Base-by-base conservation (phyloP, 2,888 invertebrate species). In the Graphium colonna region DNA sequence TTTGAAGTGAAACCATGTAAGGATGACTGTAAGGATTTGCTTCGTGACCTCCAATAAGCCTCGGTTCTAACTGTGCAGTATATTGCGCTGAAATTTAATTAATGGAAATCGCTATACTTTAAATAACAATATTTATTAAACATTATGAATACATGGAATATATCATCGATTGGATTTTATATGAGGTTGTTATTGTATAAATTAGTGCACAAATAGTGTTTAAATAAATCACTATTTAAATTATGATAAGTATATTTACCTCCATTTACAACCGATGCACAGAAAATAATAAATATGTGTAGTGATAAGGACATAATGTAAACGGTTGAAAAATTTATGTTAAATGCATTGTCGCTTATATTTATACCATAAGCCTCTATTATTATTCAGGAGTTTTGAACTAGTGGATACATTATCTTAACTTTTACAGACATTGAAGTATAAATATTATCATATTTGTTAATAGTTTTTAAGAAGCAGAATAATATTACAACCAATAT, bases 1-100 rank as follows among this genome's bases (percentile, higher is more conserved):
- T 68, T 59, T 90, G 90, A n/a, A 90, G 61, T 0, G 90, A 88
- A 1, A 90, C 82, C 1, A 89, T 69, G 55, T 89, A 90, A 0
- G 90, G 90, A 41, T 87, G 82, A 36, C 82, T 80, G 55, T 85
- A 69, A 0, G 83, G 80, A 17, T 54, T 64, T 0, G 90, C 85
- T 52, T 80, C 77, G 18, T 81, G 73, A 0, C 90, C 90, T 2
- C 90, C 90, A 0, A 84, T 70, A 3, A 90, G 73, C 55, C 70
- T 80, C 3, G 65, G 61, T 53, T 71, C 55, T n/a, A 61, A 54
- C 1, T 45, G 38, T 40, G 58, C 43, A 7, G 21, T n/a, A n/a
- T 36, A 28, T n/a, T 21, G 15, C 13, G 49, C 36, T 45, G 36
- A 21, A 43, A 52, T 10, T 17, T 21, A 28, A 49, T 39, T 17